A percentile compares a stretch with the other conserved stretches of the same genome.
phyloP scores from a whole-genome alignment of 1,140 invertebrate genomes.

The Neodiprion virginianus region DNA sequence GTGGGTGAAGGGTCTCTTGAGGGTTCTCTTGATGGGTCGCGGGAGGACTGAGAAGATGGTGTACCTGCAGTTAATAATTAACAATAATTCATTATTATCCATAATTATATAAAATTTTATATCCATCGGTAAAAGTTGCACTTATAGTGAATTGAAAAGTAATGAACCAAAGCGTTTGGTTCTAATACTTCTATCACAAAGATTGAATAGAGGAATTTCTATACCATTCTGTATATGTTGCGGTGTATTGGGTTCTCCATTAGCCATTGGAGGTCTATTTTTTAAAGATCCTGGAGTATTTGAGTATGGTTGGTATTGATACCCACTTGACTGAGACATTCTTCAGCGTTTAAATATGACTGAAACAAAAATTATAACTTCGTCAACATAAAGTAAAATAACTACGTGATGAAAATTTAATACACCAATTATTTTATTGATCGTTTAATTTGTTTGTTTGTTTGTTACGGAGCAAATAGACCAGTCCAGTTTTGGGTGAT shows the following conservation, averaged over 20 bases:
- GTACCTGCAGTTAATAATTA: slow-evolving; percentile 38
- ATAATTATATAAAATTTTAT: slow-evolving; percentile 15
- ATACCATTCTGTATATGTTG: slow-evolving; percentile 52
- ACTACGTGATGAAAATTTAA: too few relatives aligned
- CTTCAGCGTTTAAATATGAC: not conserved
- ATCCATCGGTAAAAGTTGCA: not conserved
- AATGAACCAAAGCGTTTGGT: slow-evolving; percentile 10
- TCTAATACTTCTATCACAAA: slow-evolving; percentile 38
- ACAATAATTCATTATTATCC: slow-evolving; percentile 1
- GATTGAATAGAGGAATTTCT: slow-evolving; percentile 45
- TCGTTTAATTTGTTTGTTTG: too few relatives aligned
- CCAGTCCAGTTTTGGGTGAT: too few relatives aligned
- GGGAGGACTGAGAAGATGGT: slow-evolving; percentile 53
- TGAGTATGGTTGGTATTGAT: slow-evolving; percentile 45
- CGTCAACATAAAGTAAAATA: too few relatives aligned
- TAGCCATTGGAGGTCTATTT: slow-evolving; percentile 40
- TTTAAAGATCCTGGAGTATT: slow-evolving; percentile 43
- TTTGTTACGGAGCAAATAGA: too few relatives aligned
- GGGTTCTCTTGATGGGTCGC: slow-evolving; percentile 52
- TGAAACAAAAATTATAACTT: not conserved
- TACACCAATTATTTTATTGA: too few relatives aligned
- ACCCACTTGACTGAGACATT: slow-evolving; percentile 5
- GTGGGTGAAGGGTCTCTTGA: slow-evolving; percentile 56
- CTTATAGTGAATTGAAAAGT: slow-evolving; percentile 1
- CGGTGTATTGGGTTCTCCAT: slow-evolving; percentile 42